Evolutionary conservation across 2,888 invertebrate genomes (phyloP).

Genomic region (Drosophila pegasa): DNA sequence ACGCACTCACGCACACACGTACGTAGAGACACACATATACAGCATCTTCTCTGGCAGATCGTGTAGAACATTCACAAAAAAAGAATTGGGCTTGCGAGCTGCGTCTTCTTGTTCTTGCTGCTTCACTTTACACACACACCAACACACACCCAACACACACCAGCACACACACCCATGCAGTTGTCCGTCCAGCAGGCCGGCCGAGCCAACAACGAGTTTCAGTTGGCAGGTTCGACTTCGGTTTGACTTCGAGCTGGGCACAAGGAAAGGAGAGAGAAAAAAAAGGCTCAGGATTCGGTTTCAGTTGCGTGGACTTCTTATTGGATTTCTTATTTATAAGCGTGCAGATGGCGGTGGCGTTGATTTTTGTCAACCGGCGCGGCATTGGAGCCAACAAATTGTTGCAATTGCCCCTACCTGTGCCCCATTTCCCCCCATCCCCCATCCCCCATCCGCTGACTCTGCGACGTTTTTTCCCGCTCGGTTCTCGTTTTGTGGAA

Average conservation of each 20-base stretch:
- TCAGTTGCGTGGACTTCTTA: conserved; percentile 42
- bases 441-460: background rate
- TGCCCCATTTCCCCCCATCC: conserved; percentile 9
- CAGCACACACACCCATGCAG: background rate
- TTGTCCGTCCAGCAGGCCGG: background rate
- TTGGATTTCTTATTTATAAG: conserved; percentile 61
- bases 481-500: conserved; percentile 16
- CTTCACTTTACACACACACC: conserved; percentile 2
- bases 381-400: conserved; percentile 52
- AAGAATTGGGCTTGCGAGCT: conserved; percentile 15
- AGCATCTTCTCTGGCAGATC: conserved; percentile 13
- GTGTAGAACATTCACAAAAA: conserved; percentile 15
- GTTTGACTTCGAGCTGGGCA: conserved; percentile 3
- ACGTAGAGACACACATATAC: background rate
- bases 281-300: conserved; percentile 28
- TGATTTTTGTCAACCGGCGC: conserved; percentile 51
- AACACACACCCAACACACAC: background rate
- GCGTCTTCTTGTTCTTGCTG: conserved; percentile 12
- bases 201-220: conserved; percentile 27
- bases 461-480: background rate
- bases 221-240: conserved; percentile 12
- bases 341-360: conserved; percentile 26
- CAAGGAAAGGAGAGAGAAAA: background rate
- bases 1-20: background rate
- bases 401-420: conserved; percentile 52